Conservation (phyloP, 1,140 invertebrate genomes). For the Coptotermes formosanus region DNA sequence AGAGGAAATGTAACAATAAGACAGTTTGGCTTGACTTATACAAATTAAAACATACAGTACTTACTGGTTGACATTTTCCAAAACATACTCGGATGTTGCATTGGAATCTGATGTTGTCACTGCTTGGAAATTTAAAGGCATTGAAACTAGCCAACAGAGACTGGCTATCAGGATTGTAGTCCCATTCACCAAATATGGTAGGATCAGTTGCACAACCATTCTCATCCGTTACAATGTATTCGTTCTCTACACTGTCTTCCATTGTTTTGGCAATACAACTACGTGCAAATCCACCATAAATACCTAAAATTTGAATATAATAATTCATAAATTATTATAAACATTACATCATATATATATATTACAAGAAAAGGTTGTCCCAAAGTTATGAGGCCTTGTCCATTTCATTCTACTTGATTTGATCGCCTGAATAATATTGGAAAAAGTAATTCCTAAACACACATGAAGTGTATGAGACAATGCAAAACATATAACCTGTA, state of each 20-base stretch:
- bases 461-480: no score
- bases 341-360: no score
- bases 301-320: conserved; percentile 56
- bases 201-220: conserved; percentile 92
- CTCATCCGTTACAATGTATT: conserved; percentile 90
- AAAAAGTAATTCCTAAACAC: no score
- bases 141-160: conserved; percentile 84
- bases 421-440: no score
- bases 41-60: conserved; percentile 41
- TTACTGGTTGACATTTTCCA: conserved; percentile 89
- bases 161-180: conserved; percentile 78
- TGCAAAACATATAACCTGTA: no score
- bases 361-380: no score
- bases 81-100: conserved; percentile 95
- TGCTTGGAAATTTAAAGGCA: conserved; percentile 94
- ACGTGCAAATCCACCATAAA: conserved; percentile 91
- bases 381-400: no score
- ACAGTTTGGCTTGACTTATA: no score
- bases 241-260: conserved; percentile 84
- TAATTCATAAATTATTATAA: background rate
- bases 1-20: no score
- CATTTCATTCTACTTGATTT: no score
- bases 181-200: conserved; percentile 90
- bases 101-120: conserved; percentile 92
- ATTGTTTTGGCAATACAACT: conserved; percentile 91